phyloP scores from a whole-genome alignment of 2,888 invertebrate species.

The Dynastes grantii region DNA sequence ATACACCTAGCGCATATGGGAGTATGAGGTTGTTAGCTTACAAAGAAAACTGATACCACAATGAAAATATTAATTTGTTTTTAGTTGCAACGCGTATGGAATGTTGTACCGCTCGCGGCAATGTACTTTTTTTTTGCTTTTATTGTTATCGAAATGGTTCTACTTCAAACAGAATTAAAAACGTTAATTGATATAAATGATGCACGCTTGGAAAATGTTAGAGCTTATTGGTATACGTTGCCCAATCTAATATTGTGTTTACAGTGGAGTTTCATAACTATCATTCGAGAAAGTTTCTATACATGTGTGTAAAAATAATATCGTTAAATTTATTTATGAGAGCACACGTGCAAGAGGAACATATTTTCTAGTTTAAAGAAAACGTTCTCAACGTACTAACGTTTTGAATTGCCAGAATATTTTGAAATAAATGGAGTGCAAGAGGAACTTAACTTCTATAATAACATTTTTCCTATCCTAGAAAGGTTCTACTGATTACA shows the following conservation, averaged over 20 bases:
- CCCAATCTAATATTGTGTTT: constrained; percentile 26
- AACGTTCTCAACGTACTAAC: no score
- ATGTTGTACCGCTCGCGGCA: constrained; percentile 26
- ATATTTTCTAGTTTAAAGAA: no score
- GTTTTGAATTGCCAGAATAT: no score
- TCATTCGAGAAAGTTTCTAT: not conserved
- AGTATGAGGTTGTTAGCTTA: constrained; percentile 8
- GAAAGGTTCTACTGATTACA: no score
- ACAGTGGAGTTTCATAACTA: constrained; percentile 8
- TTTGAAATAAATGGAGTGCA: no score
- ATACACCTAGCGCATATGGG: not conserved
- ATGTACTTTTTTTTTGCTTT: constrained; percentile 5
- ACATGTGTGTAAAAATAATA: no score
- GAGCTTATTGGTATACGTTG: constrained; percentile 17
- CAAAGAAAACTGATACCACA: constrained; percentile 35
- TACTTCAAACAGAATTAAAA: constrained; percentile 14
- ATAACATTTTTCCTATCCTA: no score
- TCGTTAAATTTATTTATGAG: no score
- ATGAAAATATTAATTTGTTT: constrained; percentile 36
- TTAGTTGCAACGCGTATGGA: constrained; percentile 26
- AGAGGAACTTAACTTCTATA: no score
- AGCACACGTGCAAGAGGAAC: no score
- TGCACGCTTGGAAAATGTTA: constrained; percentile 30
- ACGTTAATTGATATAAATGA: constrained; percentile 41
- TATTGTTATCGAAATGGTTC: constrained; percentile 7